Conservation (phyloP, 2,797 vertebrate species). For the Mus spretus region DNA sequence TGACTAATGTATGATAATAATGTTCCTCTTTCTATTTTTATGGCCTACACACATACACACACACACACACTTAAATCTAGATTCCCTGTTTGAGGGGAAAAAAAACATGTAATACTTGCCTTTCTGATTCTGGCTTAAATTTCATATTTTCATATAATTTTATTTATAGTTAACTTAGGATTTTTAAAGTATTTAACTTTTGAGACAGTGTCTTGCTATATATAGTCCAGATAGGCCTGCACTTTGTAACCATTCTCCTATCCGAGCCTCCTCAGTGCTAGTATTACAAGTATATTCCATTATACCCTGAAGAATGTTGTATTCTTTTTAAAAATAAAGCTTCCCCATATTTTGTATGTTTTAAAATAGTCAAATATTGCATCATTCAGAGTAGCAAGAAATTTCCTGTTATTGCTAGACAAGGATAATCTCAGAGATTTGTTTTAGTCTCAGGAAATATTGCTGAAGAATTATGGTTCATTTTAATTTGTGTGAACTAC, state of each 20-base stretch:
- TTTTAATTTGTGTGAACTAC: slow-evolving; percentile 7
- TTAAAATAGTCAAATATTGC: slow-evolving; percentile 47
- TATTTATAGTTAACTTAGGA: slow-evolving; percentile 14
- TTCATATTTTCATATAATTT: neutral
- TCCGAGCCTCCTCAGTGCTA: neutral
- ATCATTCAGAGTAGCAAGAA: slow-evolving; percentile 16
- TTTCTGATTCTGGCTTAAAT: neutral
- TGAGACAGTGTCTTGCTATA: neutral
- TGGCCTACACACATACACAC: neutral
- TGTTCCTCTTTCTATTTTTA: neutral
- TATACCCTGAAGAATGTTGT: neutral
- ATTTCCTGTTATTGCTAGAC: slow-evolving; percentile 24
- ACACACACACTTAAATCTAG: neutral
- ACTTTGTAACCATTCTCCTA: neutral
- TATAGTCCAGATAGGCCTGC: neutral
- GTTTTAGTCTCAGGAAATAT: neutral
- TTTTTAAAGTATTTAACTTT: neutral
- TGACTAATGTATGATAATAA: neutral
- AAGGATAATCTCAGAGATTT: neutral
- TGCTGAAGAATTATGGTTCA: slow-evolving; percentile 41
- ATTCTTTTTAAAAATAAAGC: neutral
- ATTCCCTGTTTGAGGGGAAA: neutral
- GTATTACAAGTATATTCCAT: neutral
- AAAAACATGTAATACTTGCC: neutral
- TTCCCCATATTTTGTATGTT: neutral